These are phyloP conservation scores for Xerus inauris DNA, from an alignment of 2,113 vertebrate species.

Conservation along the genomic window DNA sequence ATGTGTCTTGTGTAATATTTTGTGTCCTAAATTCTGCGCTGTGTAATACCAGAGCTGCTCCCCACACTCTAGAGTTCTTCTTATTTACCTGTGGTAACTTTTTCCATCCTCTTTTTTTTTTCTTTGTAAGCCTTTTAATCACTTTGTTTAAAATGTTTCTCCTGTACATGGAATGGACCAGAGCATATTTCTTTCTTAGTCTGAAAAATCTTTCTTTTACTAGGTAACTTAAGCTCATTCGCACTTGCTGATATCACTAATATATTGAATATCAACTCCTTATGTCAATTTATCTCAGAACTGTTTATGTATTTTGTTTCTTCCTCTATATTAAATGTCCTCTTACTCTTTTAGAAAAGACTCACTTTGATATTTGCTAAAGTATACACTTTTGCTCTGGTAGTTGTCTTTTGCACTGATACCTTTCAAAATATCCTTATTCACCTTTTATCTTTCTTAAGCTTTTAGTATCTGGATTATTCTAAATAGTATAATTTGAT, in stretches of 20 bases:
- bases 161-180: not conserved
- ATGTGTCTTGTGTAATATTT: not conserved
- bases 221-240: conserved; percentile 15
- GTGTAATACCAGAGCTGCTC: not conserved
- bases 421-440: not conserved
- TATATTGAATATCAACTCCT: not conserved
- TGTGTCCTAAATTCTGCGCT: not conserved
- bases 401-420: not conserved
- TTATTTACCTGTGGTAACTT: not conserved
- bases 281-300: conserved; percentile 19
- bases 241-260: conserved; percentile 37
- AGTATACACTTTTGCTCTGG: not conserved
- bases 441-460: not conserved
- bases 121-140: not conserved
- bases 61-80: not conserved
- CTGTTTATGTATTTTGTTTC: not conserved
- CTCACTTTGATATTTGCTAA: conserved; percentile 2
- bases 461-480: not conserved
- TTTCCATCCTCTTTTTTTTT: not conserved
- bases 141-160: conserved; percentile 35
- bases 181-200: conserved; percentile 1
- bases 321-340: not conserved
- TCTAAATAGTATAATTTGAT: not conserved
- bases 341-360: conserved; percentile 3
- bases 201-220: conserved; percentile 57